Evolutionary conservation across 2,888 invertebrate species (phyloP).

Genomic region (Mythimna pallens): DNA sequence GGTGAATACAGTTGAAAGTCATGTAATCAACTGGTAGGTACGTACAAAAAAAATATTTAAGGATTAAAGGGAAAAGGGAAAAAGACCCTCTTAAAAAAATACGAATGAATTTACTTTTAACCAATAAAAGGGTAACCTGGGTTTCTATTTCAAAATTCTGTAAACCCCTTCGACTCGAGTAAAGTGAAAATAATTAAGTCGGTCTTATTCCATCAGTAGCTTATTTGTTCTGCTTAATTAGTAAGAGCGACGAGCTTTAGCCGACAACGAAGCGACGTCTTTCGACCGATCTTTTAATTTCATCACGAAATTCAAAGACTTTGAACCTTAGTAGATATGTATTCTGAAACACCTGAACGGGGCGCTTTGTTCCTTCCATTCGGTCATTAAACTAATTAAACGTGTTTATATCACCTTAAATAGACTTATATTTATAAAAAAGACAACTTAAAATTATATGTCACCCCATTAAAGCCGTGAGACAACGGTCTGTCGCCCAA

Average conservation of each 20-base stretch:
- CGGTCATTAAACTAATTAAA: slow-evolving; percentile 68
- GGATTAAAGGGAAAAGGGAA: background rate
- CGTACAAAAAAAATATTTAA: background rate
- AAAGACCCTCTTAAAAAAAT: slow-evolving; percentile 6
- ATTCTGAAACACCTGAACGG: background rate
- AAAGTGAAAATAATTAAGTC: slow-evolving; percentile 65
- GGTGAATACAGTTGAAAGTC: background rate
- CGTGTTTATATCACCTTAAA: slow-evolving; percentile 61
- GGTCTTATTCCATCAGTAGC: slow-evolving; percentile 67
- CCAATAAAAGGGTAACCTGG: slow-evolving; percentile 12
- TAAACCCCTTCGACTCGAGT: slow-evolving; percentile 52
- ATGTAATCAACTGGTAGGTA: background rate
- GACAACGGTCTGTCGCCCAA: slow-evolving; percentile 83
- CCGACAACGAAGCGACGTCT: slow-evolving; percentile 33
- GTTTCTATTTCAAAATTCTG: slow-evolving; percentile 35
- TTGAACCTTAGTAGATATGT: background rate
- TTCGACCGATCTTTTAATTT: slow-evolving; percentile 24
- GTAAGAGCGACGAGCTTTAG: slow-evolving; percentile 62
- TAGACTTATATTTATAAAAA: slow-evolving; percentile 67
- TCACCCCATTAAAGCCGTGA: slow-evolving; percentile 79
- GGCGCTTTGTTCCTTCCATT: slow-evolving; percentile 6
- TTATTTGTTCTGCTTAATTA: slow-evolving; percentile 72
- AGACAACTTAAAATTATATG: slow-evolving; percentile 72
- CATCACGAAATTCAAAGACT: slow-evolving; percentile 22
- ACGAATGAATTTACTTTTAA: slow-evolving; percentile 7